Conservation (phyloP, 2,797 vertebrate genomes). For the Epinephelus malabaricus region DNA sequence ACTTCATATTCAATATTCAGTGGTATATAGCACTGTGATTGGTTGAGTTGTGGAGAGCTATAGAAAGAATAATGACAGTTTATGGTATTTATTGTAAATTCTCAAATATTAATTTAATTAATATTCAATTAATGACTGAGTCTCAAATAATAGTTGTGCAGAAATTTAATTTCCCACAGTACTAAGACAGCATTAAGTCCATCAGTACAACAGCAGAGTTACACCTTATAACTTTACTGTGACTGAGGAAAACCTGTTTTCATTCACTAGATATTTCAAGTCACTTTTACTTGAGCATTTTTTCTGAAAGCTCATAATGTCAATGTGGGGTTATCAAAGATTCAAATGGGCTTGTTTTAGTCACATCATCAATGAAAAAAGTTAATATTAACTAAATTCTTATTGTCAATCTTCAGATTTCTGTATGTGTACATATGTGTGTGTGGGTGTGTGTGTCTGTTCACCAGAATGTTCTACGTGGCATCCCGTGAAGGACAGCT, state of each 20-base stretch:
- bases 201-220: not conserved
- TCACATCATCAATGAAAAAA: not conserved
- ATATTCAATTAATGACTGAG: not conserved
- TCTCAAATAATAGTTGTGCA: not conserved
- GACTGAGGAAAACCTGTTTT: not conserved
- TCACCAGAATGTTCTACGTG: slow-evolving; percentile 93
- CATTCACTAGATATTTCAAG: not conserved
- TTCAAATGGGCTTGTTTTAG: not conserved
- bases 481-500: slow-evolving; percentile 98
- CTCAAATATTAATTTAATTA: not conserved
- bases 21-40: not conserved
- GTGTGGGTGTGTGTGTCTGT: slow-evolving; percentile 34
- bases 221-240: too few species aligned
- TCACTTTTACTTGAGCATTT: not conserved
- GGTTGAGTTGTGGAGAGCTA: not conserved
- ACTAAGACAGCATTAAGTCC: not conserved
- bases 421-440: not conserved
- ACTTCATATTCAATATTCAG: not conserved
- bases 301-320: not conserved
- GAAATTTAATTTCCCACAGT: not conserved
- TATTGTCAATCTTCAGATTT: not conserved
- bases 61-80: not conserved
- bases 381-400: not conserved
- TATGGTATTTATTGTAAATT: not conserved
- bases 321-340: not conserved